These are phyloP conservation scores for Pomatorhinus ruficollis DNA, from an alignment of 2,113 vertebrate genomes.

Conservation along the genomic window DNA sequence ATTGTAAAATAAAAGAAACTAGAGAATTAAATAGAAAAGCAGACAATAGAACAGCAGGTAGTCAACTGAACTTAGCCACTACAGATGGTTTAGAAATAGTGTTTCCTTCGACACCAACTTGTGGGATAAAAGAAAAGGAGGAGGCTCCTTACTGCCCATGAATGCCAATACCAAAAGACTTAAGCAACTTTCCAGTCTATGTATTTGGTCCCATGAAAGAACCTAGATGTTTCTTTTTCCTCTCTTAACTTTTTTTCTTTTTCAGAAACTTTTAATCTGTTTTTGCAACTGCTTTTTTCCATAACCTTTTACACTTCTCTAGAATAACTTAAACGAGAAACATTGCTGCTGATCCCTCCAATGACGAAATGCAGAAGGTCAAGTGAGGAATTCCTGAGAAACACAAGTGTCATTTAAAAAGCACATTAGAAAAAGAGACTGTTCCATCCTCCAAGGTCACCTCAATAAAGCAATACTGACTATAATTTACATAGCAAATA, in stretches of 20 bases:
- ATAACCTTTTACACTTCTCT: slow-evolving; percentile 59
- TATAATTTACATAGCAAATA: neutral
- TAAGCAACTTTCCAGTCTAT: slow-evolving; percentile 73
- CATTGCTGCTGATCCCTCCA: slow-evolving; percentile 39
- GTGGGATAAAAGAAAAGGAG: slow-evolving; percentile 80
- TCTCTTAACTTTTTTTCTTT: slow-evolving; percentile 29
- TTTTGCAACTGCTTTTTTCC: slow-evolving; percentile 67
- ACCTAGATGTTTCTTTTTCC: slow-evolving; percentile 72
- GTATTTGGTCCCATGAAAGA: slow-evolving; percentile 75
- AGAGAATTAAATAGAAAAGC: slow-evolving; percentile 78
- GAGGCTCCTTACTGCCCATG: slow-evolving; percentile 75
- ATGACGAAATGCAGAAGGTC: slow-evolving; percentile 41
- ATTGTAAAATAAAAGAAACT: slow-evolving; percentile 86
- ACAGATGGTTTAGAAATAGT: slow-evolving; percentile 85
- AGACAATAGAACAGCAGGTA: slow-evolving; percentile 84
- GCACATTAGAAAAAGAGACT: slow-evolving; percentile 19
- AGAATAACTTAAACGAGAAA: slow-evolving; percentile 66
- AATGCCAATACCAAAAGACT: slow-evolving; percentile 79
- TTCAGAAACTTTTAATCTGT: slow-evolving; percentile 60
- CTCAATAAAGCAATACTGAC: slow-evolving; percentile 1
- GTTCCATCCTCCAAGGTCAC: neutral
- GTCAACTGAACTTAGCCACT: slow-evolving; percentile 79
- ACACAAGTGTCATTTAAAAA: slow-evolving; percentile 18
- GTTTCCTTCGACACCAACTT: slow-evolving; percentile 80
- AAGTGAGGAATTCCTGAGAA: slow-evolving; percentile 52